A percentile compares a stretch with the other conserved stretches of the same genome.
phyloP scores from a whole-genome alignment of 2,888 invertebrate species.

The Abrostola triplasia region DNA sequence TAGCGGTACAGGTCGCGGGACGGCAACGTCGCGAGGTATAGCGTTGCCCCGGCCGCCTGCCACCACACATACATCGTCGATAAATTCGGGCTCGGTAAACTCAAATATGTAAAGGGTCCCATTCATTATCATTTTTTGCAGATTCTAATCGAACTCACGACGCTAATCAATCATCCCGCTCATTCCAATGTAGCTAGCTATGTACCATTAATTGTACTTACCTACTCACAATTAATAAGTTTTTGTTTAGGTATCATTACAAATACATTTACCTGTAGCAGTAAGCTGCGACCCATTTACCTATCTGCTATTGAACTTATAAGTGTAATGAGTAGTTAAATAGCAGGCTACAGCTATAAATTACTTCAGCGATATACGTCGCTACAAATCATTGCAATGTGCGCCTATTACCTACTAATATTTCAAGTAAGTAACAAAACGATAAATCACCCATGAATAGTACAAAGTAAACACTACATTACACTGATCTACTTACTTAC shows the following conservation, averaged over 20 bases:
- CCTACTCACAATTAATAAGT: not conserved
- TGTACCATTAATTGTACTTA: not conserved
- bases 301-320: not conserved
- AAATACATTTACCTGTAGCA: slow-evolving; percentile 3
- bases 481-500: no score
- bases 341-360: slow-evolving; percentile 25
- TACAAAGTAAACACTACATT: slow-evolving; percentile 17
- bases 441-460: slow-evolving; percentile 23
- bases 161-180: slow-evolving; percentile 14
- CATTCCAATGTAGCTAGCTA: slow-evolving; percentile 6
- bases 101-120: slow-evolving; percentile 26
- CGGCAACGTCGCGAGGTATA: slow-evolving; percentile 67
- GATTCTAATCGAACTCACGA: slow-evolving; percentile 11
- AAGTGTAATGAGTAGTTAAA: slow-evolving; percentile 20
- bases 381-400: slow-evolving; percentile 47
- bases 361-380: slow-evolving; percentile 36
- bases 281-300: not conserved
- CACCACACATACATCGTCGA: slow-evolving; percentile 32
- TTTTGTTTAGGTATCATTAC: slow-evolving; percentile 1
- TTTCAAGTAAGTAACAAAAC: slow-evolving; percentile 16
- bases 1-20: slow-evolving; percentile 69
- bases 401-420: slow-evolving; percentile 24
- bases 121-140: slow-evolving; percentile 30
- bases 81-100: slow-evolving; percentile 35
- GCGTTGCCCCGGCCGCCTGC: slow-evolving; percentile 22